Evolutionary conservation across 1,140 invertebrate genomes (phyloP).

Genomic region (Drosophila funebris): DNA sequence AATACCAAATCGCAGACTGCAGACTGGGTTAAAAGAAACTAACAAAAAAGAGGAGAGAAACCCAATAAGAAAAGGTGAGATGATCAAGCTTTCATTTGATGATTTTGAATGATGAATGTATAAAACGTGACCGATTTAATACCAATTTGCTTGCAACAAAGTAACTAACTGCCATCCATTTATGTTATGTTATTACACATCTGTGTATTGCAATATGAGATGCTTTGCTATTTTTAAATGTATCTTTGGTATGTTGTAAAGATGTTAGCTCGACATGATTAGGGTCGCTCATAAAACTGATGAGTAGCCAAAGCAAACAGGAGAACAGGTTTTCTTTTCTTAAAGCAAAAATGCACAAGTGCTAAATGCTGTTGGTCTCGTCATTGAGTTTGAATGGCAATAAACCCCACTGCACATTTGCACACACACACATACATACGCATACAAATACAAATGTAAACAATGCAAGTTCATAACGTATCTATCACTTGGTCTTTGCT

Average conservation of each 20-base stretch:
- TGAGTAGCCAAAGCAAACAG: not conserved
- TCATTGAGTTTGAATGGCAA: conserved; percentile 18
- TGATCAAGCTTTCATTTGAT: not conserved
- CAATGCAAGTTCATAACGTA: conserved; percentile 58
- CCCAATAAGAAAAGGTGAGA: not conserved
- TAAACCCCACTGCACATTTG: conserved; percentile 7
- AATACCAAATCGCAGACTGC: conserved; percentile 21
- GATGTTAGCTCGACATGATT: conserved; percentile 7
- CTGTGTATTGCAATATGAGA: not conserved
- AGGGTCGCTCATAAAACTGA: conserved; percentile 4
- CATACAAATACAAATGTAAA: conserved; percentile 52
- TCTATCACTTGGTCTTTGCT: conserved; percentile 38
- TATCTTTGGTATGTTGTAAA: not conserved
- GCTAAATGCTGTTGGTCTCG: conserved; percentile 30
- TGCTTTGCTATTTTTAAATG: not conserved
- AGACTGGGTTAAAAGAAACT: not conserved
- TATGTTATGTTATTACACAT: not conserved
- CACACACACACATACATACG: not conserved
- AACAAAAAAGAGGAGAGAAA: not conserved
- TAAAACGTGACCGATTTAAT: not conserved
- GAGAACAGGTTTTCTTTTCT: conserved; percentile 56
- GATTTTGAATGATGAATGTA: not conserved
- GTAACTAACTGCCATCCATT: not conserved
- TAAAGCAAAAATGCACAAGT: conserved; percentile 55
- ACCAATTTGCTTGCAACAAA: not conserved